Evolutionary conservation across 2,888 invertebrate genomes (phyloP).

Genomic region (Orchesella flavescens): DNA sequence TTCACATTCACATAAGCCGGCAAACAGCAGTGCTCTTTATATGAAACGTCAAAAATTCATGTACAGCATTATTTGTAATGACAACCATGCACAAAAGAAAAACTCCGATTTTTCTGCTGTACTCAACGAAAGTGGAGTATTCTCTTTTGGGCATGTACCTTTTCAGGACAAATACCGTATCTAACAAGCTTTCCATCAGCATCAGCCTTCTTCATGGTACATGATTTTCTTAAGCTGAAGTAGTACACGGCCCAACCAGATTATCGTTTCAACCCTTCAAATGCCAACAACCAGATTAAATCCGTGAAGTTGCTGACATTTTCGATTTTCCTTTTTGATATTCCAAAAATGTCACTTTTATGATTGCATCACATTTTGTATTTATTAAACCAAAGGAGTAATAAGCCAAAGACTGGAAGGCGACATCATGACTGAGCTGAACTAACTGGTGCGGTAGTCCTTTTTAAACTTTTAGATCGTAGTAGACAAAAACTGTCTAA

Average conservation of each 20-base stretch:
- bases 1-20: not conserved
- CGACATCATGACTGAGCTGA: constrained; percentile 6
- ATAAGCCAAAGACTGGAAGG: too few relatives aligned
- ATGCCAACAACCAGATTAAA: constrained; percentile 8
- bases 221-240: not conserved
- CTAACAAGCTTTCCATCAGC: constrained; percentile 39
- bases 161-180: constrained; percentile 19
- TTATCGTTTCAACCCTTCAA: constrained; percentile 44
- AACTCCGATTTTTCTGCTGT: too few relatives aligned
- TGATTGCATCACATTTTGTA: constrained; percentile 37
- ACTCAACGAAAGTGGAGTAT: too few relatives aligned
- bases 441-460: constrained; percentile 24
- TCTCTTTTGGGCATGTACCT: not conserved
- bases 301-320: constrained; percentile 52
- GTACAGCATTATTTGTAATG: not conserved
- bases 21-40: not conserved
- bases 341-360: constrained; percentile 59
- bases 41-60: not conserved
- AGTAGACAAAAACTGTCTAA: constrained; percentile 30
- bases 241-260: too few relatives aligned
- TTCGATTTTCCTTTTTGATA: constrained; percentile 16
- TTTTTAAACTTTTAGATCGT: not conserved
- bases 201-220: not conserved
- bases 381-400: not conserved
- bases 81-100: too few relatives aligned